Percentiles rank a stretch among this genome's conserved stretches.
These are phyloP conservation scores for Rafetus swinhoei DNA, from an alignment of 2,113 vertebrate genomes.

Conservation along the genomic window DNA sequence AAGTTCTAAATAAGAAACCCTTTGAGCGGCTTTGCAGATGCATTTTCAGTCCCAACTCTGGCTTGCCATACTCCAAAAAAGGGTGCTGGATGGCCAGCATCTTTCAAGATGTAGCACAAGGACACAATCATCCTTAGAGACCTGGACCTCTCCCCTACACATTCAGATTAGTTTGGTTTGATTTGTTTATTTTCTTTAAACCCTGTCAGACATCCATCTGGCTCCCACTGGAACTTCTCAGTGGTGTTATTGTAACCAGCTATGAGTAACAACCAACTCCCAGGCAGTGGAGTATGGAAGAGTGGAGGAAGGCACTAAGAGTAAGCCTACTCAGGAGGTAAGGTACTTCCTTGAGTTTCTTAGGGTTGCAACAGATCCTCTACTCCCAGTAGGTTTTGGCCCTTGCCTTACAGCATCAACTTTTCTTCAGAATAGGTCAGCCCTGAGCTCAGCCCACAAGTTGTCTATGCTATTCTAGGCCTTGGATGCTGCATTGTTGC, in stretches of 20 bases:
- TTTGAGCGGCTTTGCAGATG: neutral
- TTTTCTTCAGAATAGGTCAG: neutral
- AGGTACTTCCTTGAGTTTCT: neutral
- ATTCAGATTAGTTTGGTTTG: neutral
- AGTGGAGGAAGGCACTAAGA: neutral
- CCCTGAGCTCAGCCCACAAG: neutral
- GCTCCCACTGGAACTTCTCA: neutral
- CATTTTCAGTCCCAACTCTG: neutral
- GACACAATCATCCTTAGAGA: neutral
- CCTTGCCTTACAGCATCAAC: neutral
- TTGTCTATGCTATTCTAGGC: rapidly evolving
- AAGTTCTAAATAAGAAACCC: neutral
- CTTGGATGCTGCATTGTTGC: rapidly evolving
- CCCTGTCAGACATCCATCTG: neutral
- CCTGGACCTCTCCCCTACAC: neutral
- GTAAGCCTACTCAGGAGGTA: neutral
- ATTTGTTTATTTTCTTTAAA: neutral
- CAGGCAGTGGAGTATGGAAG: neutral
- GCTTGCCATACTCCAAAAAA: neutral
- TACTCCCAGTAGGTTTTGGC: neutral
- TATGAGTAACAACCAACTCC: neutral
- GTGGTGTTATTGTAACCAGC: neutral
- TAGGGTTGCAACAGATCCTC: neutral
- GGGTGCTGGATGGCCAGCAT: neutral
- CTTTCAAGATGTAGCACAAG: neutral